phyloP scores from a whole-genome alignment of 2,888 invertebrate species.

The Adela reaumurella region DNA sequence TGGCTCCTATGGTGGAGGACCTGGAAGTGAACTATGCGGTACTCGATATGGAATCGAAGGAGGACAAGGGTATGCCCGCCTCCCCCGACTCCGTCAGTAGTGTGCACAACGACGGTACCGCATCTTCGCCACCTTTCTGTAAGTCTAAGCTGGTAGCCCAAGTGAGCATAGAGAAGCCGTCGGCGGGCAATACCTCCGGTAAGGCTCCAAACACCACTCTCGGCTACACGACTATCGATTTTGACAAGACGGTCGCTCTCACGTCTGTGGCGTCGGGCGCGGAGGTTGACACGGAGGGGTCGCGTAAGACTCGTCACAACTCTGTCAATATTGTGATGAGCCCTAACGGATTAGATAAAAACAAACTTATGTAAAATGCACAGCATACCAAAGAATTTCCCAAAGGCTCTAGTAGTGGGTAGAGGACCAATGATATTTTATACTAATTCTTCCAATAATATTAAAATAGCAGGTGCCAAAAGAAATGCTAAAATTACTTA shows the following conservation, averaged over 20 bases:
- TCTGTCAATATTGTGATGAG: conserved; percentile 62
- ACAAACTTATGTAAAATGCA: conserved; percentile 10
- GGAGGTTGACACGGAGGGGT: conserved; percentile 68
- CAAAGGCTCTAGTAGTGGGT: no score
- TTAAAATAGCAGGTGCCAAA: background rate
- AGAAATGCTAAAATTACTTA: no score
- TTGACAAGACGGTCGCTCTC: conserved; percentile 87
- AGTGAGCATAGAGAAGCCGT: conserved; percentile 28
- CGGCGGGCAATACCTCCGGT: background rate
- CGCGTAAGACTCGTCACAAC: conserved; percentile 78
- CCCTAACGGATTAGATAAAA: conserved; percentile 29
- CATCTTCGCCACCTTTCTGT: conserved; percentile 24
- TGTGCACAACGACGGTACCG: conserved; percentile 29
- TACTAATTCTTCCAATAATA: no score
- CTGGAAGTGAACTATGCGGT: conserved; percentile 71
- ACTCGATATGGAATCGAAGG: conserved; percentile 65
- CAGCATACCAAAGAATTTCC: conserved; percentile 1
- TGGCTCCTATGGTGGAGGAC: conserved; percentile 37
- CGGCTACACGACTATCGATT: conserved; percentile 90
- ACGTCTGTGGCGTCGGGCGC: conserved; percentile 72
- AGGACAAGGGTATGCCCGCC: conserved; percentile 19
- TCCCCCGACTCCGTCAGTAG: conserved; percentile 20
- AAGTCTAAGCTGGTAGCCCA: conserved; percentile 33
- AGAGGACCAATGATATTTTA: no score
- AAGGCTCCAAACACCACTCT: conserved; percentile 22